Percentiles rank a stretch among this genome's conserved stretches.
Evolutionary conservation across 2,888 invertebrate genomes (phyloP).

Genomic region (Himalopsyche anomala): DNA sequence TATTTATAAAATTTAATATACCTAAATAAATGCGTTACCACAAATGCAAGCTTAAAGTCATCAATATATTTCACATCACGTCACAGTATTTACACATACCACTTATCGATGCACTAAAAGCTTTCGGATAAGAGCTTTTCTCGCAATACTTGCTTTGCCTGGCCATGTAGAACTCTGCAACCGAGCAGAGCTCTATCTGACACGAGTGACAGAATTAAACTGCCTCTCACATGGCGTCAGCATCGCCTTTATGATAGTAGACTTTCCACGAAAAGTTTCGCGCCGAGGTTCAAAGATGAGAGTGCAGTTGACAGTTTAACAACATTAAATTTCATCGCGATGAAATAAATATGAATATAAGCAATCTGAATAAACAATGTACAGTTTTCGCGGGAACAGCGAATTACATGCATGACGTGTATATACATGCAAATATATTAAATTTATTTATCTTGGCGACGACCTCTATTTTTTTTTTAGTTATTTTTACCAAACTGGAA

Average conservation of each 20-base stretch:
- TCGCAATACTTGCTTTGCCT: background rate
- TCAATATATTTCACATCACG: too few species aligned
- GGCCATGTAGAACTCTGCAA: background rate
- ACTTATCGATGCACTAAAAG: conserved; percentile 30
- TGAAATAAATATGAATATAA: background rate
- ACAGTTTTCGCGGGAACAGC: background rate
- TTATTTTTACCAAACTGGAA: background rate
- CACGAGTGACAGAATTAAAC: conserved; percentile 26
- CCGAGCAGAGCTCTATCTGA: background rate
- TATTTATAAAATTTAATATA: too few species aligned
- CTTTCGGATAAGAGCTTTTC: background rate
- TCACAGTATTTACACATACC: conserved; percentile 1
- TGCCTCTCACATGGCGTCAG: background rate
- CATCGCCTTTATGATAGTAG: conserved; percentile 21
- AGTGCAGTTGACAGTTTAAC: conserved; percentile 17
- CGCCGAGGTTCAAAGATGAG: conserved; percentile 28
- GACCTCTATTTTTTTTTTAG: background rate
- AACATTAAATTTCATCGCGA: conserved; percentile 12
- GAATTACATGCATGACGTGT: background rate
- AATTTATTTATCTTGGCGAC: background rate
- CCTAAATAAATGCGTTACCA: too few species aligned
- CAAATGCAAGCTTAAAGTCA: too few species aligned
- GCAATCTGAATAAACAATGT: background rate
- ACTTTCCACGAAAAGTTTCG: conserved; percentile 15
- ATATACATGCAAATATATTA: background rate